Evolutionary conservation across 2,113 vertebrate genomes (phyloP), one percentile per base, ranked within the genome.

Genomic region (Psettodes erumei): DNA sequence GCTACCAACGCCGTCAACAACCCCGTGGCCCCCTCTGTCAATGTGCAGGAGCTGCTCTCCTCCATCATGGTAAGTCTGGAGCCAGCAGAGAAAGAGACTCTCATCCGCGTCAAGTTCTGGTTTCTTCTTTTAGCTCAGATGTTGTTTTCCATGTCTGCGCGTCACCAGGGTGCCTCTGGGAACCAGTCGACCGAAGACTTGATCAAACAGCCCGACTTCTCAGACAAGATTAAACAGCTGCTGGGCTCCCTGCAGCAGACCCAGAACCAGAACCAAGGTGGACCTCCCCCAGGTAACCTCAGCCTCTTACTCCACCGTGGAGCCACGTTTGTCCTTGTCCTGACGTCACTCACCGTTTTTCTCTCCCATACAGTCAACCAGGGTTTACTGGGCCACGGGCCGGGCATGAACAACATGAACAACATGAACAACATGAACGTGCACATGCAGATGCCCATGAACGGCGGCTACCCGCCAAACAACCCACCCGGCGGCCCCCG

Each of bases 171-270:
- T 0, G 95, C 95, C 15, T 95, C 96, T 45, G 95, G 95, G 16
- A 94, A 90, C 77, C 96, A 97, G 75, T 95, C 96, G 0, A 93
- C 97, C 0, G 97, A 98, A 71, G 97, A 98, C 19, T 60, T 98
- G 54, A 95, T 97, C 75, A 98, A 96, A 61, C 96, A 98, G 54
- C 96, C 97, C 0, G 95, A 97, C 84, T 97, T 97, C 77, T 96
- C 96, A 0, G 96, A 98, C 75, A 97, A 97, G 82, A 95, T 98
- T 65, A 97, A 97, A 50, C 96, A 97, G 84, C 91, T 98, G 1
- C 86, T 98, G 69, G 97, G 96, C 42, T 96, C 96, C 10, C 86
- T 94, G 37, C 94, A 95, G 79, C 94, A 95, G 77, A 92, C 15
- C n/a, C 87, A 88, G 65, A 89, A 79, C 61, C 91, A 89, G 68